Percentiles rank a stretch among this genome's conserved stretches.
These are phyloP conservation scores for Machimus rusticus DNA, from an alignment of 2,888 invertebrate genomes.

Conservation along the genomic window DNA sequence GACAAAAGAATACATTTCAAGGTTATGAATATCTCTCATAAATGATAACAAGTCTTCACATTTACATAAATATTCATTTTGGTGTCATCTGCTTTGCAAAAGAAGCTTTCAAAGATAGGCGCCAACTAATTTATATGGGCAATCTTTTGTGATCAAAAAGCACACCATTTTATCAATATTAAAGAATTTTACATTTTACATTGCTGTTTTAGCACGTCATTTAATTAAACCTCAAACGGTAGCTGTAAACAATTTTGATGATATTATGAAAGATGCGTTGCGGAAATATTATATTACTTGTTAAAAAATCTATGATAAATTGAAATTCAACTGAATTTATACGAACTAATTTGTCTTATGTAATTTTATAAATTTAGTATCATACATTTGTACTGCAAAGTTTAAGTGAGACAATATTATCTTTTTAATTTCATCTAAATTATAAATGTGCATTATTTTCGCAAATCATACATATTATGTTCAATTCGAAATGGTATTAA, in stretches of 20 bases:
- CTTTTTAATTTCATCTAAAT: background rate
- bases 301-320: too few relatives aligned
- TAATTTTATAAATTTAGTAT: background rate
- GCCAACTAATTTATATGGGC: background rate
- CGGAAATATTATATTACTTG: too few relatives aligned
- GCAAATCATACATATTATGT: background rate
- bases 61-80: background rate
- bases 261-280: too few relatives aligned
- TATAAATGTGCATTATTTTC: background rate
- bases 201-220: background rate
- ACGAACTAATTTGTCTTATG: too few relatives aligned
- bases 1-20: background rate
- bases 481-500: background rate
- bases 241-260: background rate
- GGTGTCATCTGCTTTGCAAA: background rate
- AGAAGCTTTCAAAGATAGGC: background rate
- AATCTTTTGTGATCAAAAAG: background rate
- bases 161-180: background rate
- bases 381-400: too few relatives aligned
- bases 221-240: background rate
- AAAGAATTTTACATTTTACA: background rate
- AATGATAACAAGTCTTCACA: background rate
- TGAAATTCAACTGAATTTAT: too few relatives aligned
- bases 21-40: background rate
- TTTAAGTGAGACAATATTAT: background rate